Percentiles rank a stretch among this genome's conserved stretches.
Evolutionary conservation across 2,888 invertebrate genomes (phyloP).

Genomic region (Allolobophora icterica): DNA sequence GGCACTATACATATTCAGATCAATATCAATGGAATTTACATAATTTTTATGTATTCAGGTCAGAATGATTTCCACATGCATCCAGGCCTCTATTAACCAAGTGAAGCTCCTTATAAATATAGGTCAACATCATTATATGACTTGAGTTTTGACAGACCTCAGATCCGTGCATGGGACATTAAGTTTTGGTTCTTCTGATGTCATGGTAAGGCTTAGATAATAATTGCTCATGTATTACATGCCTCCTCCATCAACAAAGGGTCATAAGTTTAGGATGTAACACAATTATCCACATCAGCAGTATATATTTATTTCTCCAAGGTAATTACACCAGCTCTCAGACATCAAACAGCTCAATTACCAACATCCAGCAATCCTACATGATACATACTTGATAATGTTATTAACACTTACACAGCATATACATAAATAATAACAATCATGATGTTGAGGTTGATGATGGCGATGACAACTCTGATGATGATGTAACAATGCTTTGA

Average conservation of each 20-base stretch:
- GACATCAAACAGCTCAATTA: neutral
- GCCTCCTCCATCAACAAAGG: neutral
- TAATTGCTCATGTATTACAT: neutral
- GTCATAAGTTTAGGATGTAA: neutral
- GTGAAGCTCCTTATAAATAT: neutral
- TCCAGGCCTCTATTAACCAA: neutral
- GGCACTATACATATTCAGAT: neutral
- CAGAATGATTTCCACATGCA: neutral
- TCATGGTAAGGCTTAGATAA: neutral
- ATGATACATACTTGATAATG: neutral
- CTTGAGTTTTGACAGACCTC: neutral
- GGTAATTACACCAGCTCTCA: neutral
- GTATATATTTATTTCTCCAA: neutral
- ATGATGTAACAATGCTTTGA: neutral
- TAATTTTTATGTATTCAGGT: conserved; percentile 4
- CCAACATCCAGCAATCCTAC: neutral
- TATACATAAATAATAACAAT: neutral
- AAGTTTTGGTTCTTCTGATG: neutral
- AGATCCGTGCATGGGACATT: neutral
- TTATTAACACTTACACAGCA: neutral
- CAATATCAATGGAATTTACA: neutral
- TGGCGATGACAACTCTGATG: neutral
- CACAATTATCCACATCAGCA: neutral
- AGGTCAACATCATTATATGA: neutral
- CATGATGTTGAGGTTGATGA: neutral